These are phyloP conservation scores for Oxystoma pomonae DNA, from an alignment of 2,888 invertebrate species.

Conservation along the genomic window DNA sequence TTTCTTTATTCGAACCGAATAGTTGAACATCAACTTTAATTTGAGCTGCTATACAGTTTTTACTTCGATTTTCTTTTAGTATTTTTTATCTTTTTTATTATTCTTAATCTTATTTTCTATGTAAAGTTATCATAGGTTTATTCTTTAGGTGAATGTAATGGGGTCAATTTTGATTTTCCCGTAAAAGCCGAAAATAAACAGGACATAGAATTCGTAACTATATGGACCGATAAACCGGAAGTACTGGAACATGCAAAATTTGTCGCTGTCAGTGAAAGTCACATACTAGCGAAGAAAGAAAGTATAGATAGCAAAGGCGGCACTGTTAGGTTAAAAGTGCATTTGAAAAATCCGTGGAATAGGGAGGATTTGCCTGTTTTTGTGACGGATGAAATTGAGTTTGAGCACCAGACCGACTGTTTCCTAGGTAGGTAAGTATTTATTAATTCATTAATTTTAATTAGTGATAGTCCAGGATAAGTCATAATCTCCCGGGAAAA, in stretches of 20 bases:
- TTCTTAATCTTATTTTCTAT: no score
- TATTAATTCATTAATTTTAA: no score
- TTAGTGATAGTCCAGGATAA: no score
- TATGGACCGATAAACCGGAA: conserved; percentile 77
- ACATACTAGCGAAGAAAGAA: conserved; percentile 49
- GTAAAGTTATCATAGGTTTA: no score
- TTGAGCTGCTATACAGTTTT: no score
- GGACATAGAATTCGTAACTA: conserved; percentile 45
- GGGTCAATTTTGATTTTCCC: conserved; percentile 65
- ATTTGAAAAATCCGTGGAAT: conserved; percentile 69
- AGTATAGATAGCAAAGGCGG: conserved; percentile 31
- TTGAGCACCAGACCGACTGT: conserved; percentile 62
- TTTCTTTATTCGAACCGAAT: no score
- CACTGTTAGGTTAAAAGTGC: conserved; percentile 43
- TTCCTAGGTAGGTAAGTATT: conserved; percentile 51
- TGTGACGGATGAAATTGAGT: conserved; percentile 59
- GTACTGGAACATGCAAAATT: conserved; percentile 67
- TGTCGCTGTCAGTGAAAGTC: conserved; percentile 58
- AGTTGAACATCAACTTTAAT: no score
- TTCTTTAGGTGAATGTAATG: conserved; percentile 53
- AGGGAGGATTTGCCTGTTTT: conserved; percentile 60
- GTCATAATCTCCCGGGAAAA: no score
- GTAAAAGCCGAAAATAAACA: conserved; percentile 30
- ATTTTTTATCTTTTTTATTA: no score
- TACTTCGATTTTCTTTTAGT: no score